These are phyloP conservation scores for Hecatera dysodea DNA, from an alignment of 2,888 invertebrate genomes.

Conservation along the genomic window DNA sequence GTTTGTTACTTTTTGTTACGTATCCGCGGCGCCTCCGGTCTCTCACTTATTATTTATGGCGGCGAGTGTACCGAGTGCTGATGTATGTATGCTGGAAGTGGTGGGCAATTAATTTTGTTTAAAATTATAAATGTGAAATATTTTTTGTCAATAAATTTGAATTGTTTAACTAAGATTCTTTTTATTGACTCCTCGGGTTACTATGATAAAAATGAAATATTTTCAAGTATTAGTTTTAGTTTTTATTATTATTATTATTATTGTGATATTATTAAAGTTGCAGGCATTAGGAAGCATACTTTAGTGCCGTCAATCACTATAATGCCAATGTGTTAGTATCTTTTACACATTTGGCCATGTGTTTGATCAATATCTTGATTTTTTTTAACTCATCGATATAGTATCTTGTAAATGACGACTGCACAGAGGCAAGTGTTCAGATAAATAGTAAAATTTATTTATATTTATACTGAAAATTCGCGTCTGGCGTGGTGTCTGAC, in stretches of 20 bases:
- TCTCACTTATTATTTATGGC: slow-evolving; percentile 90
- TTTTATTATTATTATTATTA: too few species aligned
- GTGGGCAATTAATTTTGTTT: slow-evolving; percentile 48
- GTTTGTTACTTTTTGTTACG: slow-evolving; percentile 90
- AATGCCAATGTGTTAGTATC: not conserved
- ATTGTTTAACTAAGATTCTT: not conserved
- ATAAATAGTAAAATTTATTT: not conserved
- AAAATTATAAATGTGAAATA: slow-evolving; percentile 7
- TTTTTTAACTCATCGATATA: not conserved
- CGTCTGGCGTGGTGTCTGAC: not conserved
- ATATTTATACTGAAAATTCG: not conserved
- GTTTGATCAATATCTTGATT: not conserved
- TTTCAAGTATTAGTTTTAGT: too few species aligned
- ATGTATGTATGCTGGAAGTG: slow-evolving; percentile 66
- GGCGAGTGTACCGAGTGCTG: slow-evolving; percentile 80
- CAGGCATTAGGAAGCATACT: not conserved
- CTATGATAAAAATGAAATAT: not conserved
- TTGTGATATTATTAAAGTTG: too few species aligned
- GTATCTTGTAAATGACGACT: not conserved
- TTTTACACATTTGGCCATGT: not conserved
- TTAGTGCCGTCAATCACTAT: not conserved
- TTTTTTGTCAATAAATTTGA: not conserved
- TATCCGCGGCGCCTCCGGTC: slow-evolving; percentile 89
- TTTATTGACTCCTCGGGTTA: not conserved
- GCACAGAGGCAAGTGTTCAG: not conserved